Evolutionary conservation across 2,888 invertebrate genomes (phyloP), one percentile per base, ranked within the genome.

Genomic region (Eupeodes luniger): DNA sequence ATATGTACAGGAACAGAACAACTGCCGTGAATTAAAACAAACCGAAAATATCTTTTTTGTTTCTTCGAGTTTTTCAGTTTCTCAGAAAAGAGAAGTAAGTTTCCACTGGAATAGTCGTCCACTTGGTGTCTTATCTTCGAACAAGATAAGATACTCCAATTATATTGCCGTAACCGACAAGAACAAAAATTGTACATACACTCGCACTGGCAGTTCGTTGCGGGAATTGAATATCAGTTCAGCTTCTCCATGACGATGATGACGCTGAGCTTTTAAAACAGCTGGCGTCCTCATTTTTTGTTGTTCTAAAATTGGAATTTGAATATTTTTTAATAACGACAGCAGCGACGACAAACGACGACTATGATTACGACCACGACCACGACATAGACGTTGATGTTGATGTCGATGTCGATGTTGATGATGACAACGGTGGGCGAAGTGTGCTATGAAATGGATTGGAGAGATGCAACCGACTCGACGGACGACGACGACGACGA

Each of bases 111-210:
- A 85, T 78, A 40, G 84, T 5, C 40, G 40, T 66, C 80, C 34
- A 84, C 79, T 86, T 69, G 51, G 47, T 72, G 72, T 67, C 80
- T 88, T 88, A 88, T 88, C 88, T 81, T 49, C 53, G 44, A 57
- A 69, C 57, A 77, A 85, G 88, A 88, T 88, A 88, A 88, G 88
- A 85, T 85, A 67, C 72, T 84, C 75, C 78, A 72, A 78, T 88
- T 78, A 74, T 88, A 74, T 88, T 81, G 77, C 74, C 53, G 27
- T 59, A 70, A 55, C n/a, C 34, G 49, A 3, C 55, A 16, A 27
- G 66, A 11, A 44, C 40, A 70, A 36, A 61, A 27, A 55, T 64
- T 36, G 47, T 47, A 12, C 49, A 66, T 40, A 66, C 64, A n/a
- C 84, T 72, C 77, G 44, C 77, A 85, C n/a, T 66, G 62, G 78